phyloP scores from a whole-genome alignment of 2,113 vertebrate species.

The pig (Sus scrofa) region T2T-Sscrofa CM000827.6:38556001-38556500 shows the following conservation, averaged over 20 bases:
- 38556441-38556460: no score
- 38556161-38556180: neutral
- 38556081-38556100: neutral
- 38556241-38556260: neutral
- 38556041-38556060: neutral
- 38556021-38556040: neutral
- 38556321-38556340: no score
- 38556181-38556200: neutral
- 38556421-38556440: no score
- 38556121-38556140: constrained; percentile 6
- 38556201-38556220: neutral
- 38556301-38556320: no score
- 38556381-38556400: no score
- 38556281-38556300: no score
- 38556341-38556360: no score
- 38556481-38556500: no score
- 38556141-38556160: neutral
- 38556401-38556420: no score
- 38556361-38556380: no score
- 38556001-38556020: neutral
- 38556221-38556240: neutral
- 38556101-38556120: neutral
- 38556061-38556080: neutral
- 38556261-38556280: no score
- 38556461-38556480: no score